A percentile compares a stretch with the other conserved stretches of the same genome.
These are phyloP conservation scores for Pleuronectes platessa DNA, from an alignment of 2,113 vertebrate genomes.

Conservation along the genomic window DNA sequence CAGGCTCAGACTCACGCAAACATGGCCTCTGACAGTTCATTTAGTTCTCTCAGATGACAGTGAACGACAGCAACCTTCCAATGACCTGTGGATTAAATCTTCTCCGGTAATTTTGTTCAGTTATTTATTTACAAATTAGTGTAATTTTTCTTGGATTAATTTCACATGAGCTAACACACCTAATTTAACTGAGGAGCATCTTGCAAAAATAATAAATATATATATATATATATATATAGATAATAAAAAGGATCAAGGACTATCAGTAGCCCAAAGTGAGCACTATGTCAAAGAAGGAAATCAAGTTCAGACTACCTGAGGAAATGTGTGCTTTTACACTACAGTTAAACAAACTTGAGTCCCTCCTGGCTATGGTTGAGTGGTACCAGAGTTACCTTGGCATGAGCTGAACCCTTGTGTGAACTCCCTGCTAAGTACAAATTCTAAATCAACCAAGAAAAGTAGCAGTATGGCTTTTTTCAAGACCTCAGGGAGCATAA, in stretches of 20 bases:
- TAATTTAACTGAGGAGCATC: constrained; percentile 2
- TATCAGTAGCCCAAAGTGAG: neutral
- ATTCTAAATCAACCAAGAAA: constrained; percentile 11
- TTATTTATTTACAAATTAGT: neutral
- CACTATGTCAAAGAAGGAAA: constrained; percentile 1
- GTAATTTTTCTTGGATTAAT: constrained; percentile 13
- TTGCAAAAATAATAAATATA: neutral
- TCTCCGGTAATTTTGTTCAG: neutral
- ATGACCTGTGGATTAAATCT: neutral
- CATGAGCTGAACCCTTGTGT: constrained; percentile 5
- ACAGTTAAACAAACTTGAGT: neutral
- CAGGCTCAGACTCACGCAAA: neutral
- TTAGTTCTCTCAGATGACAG: constrained; percentile 6
- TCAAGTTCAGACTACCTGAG: neutral
- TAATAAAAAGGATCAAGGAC: too few relatives aligned
- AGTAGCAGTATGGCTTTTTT: constrained; percentile 16
- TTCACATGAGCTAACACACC: constrained; percentile 16
- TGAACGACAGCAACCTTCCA: neutral
- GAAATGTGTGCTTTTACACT: constrained; percentile 15
- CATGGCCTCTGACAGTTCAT: constrained; percentile 27
- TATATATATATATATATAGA: too few relatives aligned
- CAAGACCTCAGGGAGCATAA: constrained; percentile 22
- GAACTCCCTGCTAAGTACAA: constrained; percentile 25
- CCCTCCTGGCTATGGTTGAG: constrained; percentile 2
- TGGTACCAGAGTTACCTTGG: neutral